Evolutionary conservation across 2,113 vertebrate species (phyloP).

Genomic region (Edolisoma coerulescens): DNA sequence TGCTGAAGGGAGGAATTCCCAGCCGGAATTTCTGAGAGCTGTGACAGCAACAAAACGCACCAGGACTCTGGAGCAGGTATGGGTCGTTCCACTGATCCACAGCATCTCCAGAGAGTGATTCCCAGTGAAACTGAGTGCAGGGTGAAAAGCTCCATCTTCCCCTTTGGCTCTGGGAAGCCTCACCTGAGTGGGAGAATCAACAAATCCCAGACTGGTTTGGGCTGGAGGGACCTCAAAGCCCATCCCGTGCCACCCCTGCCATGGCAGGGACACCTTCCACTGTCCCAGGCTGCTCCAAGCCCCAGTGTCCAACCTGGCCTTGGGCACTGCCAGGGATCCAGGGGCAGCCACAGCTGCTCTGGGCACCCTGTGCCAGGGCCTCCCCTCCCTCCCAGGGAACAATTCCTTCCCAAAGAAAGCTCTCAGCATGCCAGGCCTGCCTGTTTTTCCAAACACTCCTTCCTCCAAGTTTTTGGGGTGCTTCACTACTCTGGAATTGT

Average conservation of each 20-base stretch:
- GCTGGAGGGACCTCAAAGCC: rapidly evolving
- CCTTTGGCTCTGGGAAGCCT: neutral
- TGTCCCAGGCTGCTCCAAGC: neutral
- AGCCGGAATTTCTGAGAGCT: neutral
- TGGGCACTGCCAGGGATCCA: neutral
- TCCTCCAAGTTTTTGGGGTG: neutral
- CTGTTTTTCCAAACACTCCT: neutral
- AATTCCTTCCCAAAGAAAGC: neutral
- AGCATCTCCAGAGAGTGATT: neutral
- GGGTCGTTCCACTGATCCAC: neutral
- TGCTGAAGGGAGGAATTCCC: neutral
- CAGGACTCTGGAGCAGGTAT: neutral
- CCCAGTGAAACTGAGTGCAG: neutral
- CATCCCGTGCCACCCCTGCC: neutral
- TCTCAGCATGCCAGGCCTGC: neutral
- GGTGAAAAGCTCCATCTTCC: neutral
- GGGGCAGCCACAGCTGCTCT: neutral
- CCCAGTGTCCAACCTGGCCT: neutral
- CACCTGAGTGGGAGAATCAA: neutral
- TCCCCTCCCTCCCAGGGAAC: neutral
- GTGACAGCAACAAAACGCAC: neutral
- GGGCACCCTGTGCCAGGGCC: neutral
- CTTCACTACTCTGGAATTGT: neutral
- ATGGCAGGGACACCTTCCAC: neutral
- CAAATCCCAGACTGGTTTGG: neutral